These are phyloP conservation scores for Cataglyphis cursor DNA, from an alignment of 2,888 invertebrate genomes.

Conservation along the genomic window DNA sequence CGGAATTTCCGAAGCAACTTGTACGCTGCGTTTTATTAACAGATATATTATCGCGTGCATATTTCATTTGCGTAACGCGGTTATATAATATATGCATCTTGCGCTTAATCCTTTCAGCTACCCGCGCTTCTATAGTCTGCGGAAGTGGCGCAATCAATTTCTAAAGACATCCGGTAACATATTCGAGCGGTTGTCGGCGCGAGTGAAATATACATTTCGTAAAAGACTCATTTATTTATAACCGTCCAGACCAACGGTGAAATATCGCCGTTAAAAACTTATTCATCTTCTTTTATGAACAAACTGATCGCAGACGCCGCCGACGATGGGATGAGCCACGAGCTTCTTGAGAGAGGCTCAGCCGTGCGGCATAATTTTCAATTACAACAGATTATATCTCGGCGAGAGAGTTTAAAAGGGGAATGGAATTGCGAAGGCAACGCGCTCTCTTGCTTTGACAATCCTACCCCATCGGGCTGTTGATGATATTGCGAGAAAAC, in stretches of 20 bases:
- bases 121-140: slow-evolving; percentile 31
- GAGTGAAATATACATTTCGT: slow-evolving; percentile 20
- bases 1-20: slow-evolving; percentile 29
- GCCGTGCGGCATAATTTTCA: slow-evolving; percentile 82
- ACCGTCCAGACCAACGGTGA: slow-evolving; percentile 47
- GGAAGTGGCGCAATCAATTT: slow-evolving; percentile 54
- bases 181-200: slow-evolving; percentile 46
- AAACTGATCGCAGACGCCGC: slow-evolving; percentile 63
- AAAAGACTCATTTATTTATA: slow-evolving; percentile 36
- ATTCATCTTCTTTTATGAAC: slow-evolving; percentile 73
- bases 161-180: slow-evolving; percentile 47
- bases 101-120: slow-evolving; percentile 39
- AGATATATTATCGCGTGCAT: slow-evolving; percentile 46
- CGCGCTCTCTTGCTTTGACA: slow-evolving; percentile 62
- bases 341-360: slow-evolving; percentile 68
- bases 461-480: slow-evolving; percentile 37
- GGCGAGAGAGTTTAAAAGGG: slow-evolving; percentile 66
- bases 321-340: slow-evolving; percentile 46
- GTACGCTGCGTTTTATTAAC: slow-evolving; percentile 40
- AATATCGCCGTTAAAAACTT: slow-evolving; percentile 68
- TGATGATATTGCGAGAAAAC: slow-evolving; percentile 38
- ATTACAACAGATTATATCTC: slow-evolving; percentile 82
- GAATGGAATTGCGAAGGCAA: slow-evolving; percentile 50
- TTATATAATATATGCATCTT: slow-evolving; percentile 33
- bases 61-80: slow-evolving; percentile 41